Evolutionary conservation across 92 coral and sea anemone species (phyloP), one percentile per base, ranked within the genome.

Genomic region (Epizoanthus stellaris): DNA sequence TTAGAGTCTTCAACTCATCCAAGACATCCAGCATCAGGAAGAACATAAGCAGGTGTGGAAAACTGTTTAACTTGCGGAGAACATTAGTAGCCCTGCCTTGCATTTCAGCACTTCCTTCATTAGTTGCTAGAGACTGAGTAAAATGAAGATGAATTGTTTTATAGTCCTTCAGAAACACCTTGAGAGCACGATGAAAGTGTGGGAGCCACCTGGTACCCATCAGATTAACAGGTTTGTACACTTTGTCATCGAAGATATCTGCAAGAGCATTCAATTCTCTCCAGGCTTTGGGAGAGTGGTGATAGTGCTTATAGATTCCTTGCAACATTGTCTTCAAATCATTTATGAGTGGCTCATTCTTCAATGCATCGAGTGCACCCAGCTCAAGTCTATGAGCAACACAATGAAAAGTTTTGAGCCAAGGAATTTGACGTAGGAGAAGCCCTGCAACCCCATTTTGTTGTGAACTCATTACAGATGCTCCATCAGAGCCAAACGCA

Each of bases 1-100:
- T 62, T 12, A 62, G 67, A 25, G 67, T 62, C 67, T 62, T 62
- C 67, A 62, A 62, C 67, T 62, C 67, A 8, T 62, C 67, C 67
- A 62, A 62, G 21, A 62, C 21, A 25, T 62, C 67, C 21, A 62
- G 67, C 67, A 62, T 8, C 36, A 30, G 36, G 21, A 62, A 25
- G 21, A 62, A 15, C 67, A 62, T 62, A 25, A 62, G 67, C 67
- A 62, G 67, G 21, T 62, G 67, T 19, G 21, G n/a, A 62, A 62
- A 62, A 62, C 67, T 62, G 67, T 62, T 62, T 25, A 62, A 6
- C 67, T 62, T 62, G 7, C 8, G 67, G 21, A 62, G 67, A 8
- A 62, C 67, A 62, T 25, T 62, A 25, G 21, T 25, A 62, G 67
- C 67, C 21, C 67, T 12, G n/a, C 67, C 67, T 62, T 62, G 67